phyloP scores from a whole-genome alignment of 2,888 invertebrate genomes.

The Drosophila testacea region DNA sequence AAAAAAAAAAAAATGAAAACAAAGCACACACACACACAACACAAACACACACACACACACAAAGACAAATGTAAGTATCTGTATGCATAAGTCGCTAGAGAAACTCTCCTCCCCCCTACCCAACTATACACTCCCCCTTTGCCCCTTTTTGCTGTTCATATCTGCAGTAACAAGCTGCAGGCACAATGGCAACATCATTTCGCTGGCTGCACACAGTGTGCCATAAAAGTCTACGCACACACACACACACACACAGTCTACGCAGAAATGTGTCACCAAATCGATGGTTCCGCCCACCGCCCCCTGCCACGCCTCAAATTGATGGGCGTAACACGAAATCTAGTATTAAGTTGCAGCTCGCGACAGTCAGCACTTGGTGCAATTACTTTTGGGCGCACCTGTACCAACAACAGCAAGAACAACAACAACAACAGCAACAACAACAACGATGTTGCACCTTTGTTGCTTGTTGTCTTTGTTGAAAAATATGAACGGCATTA shows the following conservation, averaged over 20 bases:
- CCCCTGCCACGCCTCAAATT: slow-evolving; percentile 21
- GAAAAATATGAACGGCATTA: slow-evolving; percentile 71
- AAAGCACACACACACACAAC: slow-evolving; percentile 26
- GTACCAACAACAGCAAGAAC: slow-evolving; percentile 27
- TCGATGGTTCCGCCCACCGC: slow-evolving; percentile 15
- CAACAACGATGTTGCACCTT: background rate
- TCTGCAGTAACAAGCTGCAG: slow-evolving; percentile 56
- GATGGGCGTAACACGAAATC: slow-evolving; percentile 43
- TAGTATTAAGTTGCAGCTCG: slow-evolving; percentile 33
- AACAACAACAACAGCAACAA: slow-evolving; percentile 10
- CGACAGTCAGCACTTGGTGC: slow-evolving; percentile 50
- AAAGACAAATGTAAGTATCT: slow-evolving; percentile 29
- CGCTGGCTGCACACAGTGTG: slow-evolving; percentile 35
- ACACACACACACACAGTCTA: slow-evolving; percentile 5
- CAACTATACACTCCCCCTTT: background rate
- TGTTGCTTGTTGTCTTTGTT: slow-evolving; percentile 28
- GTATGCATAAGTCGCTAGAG: slow-evolving; percentile 47
- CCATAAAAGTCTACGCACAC: slow-evolving; percentile 42
- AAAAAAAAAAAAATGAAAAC: slow-evolving; percentile 22
- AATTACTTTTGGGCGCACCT: slow-evolving; percentile 68
- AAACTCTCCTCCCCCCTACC: background rate
- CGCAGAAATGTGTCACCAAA: slow-evolving; percentile 22
- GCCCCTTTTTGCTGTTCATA: slow-evolving; percentile 13
- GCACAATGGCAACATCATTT: slow-evolving; percentile 40
- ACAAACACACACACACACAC: background rate